Conservation (phyloP, 2,888 invertebrate genomes). For the Hydrotaea diabolus region DNA sequence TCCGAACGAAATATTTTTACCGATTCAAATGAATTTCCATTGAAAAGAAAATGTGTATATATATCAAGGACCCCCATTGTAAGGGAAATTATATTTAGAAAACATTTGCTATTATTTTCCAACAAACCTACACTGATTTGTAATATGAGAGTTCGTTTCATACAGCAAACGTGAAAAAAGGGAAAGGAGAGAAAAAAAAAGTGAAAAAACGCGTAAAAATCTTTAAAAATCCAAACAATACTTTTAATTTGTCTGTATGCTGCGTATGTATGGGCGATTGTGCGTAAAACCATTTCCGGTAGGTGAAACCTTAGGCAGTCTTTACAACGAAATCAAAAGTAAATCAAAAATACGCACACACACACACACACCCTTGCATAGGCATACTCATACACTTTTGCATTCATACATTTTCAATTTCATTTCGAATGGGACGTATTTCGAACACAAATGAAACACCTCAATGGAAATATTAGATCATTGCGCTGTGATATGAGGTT, state of each 20-base stretch:
- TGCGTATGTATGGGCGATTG: not conserved
- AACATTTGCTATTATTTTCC: not conserved
- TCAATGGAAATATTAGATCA: slow-evolving; percentile 64
- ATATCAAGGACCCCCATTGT: not conserved
- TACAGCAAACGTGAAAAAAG: not conserved
- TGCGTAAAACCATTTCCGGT: slow-evolving; percentile 62
- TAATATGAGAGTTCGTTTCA: slow-evolving; percentile 3
- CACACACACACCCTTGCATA: not conserved
- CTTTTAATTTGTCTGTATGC: slow-evolving; percentile 43
- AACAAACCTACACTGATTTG: not conserved
- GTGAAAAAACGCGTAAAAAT: slow-evolving; percentile 54
- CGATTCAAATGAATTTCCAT: no score
- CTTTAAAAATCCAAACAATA: slow-evolving; percentile 37
- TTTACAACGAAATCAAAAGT: slow-evolving; percentile 34
- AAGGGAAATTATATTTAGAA: not conserved
- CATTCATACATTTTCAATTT: not conserved
- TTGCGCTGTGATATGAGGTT: slow-evolving; percentile 56
- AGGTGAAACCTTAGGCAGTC: slow-evolving; percentile 61
- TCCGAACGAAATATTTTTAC: no score
- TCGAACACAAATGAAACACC: slow-evolving; percentile 32
- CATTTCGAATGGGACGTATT: not conserved
- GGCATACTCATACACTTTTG: no score
- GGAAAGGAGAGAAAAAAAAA: not conserved
- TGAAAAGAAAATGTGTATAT: no score
- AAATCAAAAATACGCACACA: slow-evolving; percentile 29